phyloP scores from a whole-genome alignment of 2,888 invertebrate species.

The Calameuta filiformis region DNA sequence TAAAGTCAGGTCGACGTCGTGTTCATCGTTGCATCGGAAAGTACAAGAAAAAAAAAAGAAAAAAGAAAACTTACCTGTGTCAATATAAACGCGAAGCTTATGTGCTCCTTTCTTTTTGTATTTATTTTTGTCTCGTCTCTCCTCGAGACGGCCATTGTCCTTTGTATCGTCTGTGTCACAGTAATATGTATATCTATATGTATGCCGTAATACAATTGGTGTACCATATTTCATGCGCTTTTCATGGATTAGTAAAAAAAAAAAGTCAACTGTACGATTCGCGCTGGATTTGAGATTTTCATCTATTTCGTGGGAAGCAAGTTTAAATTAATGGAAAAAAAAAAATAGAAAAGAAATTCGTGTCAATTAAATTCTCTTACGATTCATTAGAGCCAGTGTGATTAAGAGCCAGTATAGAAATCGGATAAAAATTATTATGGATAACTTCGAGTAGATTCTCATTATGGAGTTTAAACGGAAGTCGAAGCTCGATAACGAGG shows the following conservation, averaged over 20 bases:
- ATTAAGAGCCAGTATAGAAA: background rate
- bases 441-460: background rate
- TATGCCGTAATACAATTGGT: background rate
- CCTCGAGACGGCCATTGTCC: background rate
- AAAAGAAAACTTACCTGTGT: background rate
- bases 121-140: background rate
- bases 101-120: background rate
- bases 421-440: background rate
- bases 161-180: background rate
- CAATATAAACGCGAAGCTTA: background rate
- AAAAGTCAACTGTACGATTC: background rate
- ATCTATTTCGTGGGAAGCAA: background rate
- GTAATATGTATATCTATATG: background rate
- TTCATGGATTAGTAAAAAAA: background rate
- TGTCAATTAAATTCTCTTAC: background rate
- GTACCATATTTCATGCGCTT: background rate
- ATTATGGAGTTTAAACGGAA: background rate
- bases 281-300: background rate
- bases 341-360: background rate
- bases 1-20: constrained; percentile 4
- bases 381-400: background rate
- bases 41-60: background rate
- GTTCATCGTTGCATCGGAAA: background rate
- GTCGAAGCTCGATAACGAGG: background rate
- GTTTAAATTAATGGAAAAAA: background rate